A percentile compares a stretch with the other conserved stretches of the same genome.
Evolutionary conservation across 2,113 vertebrate species (phyloP).

Genomic region (Cyprinus carpio): DNA sequence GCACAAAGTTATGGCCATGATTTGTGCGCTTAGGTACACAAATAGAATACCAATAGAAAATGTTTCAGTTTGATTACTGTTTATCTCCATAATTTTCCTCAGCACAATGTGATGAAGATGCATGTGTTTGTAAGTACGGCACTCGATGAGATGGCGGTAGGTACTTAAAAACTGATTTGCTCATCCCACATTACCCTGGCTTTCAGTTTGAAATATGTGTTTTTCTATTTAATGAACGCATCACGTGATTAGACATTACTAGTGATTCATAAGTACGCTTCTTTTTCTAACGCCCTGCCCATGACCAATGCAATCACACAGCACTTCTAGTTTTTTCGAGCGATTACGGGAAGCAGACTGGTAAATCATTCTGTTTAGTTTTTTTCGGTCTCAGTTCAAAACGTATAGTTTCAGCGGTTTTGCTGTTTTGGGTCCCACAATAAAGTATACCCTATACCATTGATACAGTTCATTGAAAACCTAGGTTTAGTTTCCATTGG

Average conservation of each 20-base stretch:
- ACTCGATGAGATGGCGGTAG: conserved; percentile 7
- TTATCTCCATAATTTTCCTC: conserved; percentile 18
- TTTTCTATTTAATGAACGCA: conserved; percentile 52
- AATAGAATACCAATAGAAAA: conserved; percentile 37
- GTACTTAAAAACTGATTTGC: conserved; percentile 12
- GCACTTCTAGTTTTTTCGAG: conserved; percentile 35
- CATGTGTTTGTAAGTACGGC: conserved; percentile 26
- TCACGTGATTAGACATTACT: conserved; percentile 39
- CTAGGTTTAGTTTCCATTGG: conserved; percentile 21
- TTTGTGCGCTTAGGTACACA: conserved; percentile 15
- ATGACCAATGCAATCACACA: conserved; percentile 25
- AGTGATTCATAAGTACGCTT: conserved; percentile 22
- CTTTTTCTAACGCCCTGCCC: conserved; percentile 40
- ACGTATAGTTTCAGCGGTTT: conserved; percentile 18
- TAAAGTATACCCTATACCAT: conserved; percentile 12
- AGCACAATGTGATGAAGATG: neutral
- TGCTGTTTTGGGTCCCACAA: neutral
- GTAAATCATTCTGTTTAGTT: conserved; percentile 36
- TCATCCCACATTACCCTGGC: neutral
- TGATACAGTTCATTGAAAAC: conserved; percentile 27
- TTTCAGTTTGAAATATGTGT: conserved; percentile 34
- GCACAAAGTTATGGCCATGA: neutral
- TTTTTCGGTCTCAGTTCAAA: conserved; percentile 30
- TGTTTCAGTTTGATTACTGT: neutral
- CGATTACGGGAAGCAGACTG: conserved; percentile 49